phyloP scores from a whole-genome alignment of 30 jellyfish, hydroid and myxozoan species.

The Aurelia sp. region DNA sequence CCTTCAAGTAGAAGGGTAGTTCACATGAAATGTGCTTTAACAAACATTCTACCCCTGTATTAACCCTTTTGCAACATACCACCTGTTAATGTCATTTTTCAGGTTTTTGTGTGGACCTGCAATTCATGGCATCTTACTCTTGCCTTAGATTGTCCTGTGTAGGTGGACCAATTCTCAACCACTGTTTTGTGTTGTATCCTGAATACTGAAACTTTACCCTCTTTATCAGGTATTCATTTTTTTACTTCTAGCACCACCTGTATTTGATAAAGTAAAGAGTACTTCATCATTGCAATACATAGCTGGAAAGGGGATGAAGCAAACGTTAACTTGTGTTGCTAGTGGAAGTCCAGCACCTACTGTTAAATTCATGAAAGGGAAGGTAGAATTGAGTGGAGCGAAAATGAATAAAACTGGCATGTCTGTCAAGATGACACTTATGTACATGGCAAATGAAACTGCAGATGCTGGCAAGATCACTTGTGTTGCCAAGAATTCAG shows the following conservation, averaged over 20 bases:
- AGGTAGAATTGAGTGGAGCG: slow-evolving; percentile 13
- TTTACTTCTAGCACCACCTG: slow-evolving; percentile 27
- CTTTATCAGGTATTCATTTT: not conserved
- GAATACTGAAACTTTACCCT: not conserved
- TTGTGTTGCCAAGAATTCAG: slow-evolving; percentile 45
- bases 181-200: not conserved
- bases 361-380: slow-evolving; percentile 58
- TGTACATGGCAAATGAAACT: slow-evolving; percentile 28
- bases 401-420: not conserved
- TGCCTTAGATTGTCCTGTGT: too few relatives aligned
- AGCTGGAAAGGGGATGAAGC: slow-evolving; percentile 23
- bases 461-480: slow-evolving; percentile 46
- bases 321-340: slow-evolving; percentile 72
- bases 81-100: too few relatives aligned
- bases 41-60: too few relatives aligned
- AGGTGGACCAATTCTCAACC: not conserved
- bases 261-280: slow-evolving; percentile 3
- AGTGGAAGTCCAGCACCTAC: slow-evolving; percentile 79
- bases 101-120: too few relatives aligned
- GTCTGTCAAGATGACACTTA: not conserved
- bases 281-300: slow-evolving; percentile 11
- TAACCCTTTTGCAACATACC: too few relatives aligned
- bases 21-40: too few relatives aligned
- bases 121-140: too few relatives aligned
- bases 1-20: too few relatives aligned